Evolutionary conservation across 2,113 vertebrate genomes (phyloP).

Genomic region (Saccopteryx leptura): DNA sequence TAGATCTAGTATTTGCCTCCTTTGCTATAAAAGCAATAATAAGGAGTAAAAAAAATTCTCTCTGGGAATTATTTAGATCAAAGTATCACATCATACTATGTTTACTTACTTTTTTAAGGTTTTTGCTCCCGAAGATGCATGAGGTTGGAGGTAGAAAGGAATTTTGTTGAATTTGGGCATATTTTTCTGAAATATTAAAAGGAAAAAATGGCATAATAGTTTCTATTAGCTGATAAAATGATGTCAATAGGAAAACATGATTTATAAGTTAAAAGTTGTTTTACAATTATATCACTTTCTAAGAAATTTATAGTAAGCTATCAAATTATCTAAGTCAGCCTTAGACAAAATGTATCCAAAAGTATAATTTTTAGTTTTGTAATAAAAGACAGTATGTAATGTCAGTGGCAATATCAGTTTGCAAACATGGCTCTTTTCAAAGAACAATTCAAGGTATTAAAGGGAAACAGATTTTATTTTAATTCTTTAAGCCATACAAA

Average conservation of each 20-base stretch:
- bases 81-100: not conserved
- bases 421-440: constrained; percentile 29
- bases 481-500: constrained; percentile 44
- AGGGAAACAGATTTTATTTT: constrained; percentile 37
- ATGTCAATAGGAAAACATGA: constrained; percentile 64
- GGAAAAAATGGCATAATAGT: constrained; percentile 64
- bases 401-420: not conserved
- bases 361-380: not conserved
- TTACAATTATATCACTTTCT: constrained; percentile 55
- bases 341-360: constrained; percentile 37
- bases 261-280: constrained; percentile 51
- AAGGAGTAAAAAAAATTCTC: not conserved
- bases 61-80: not conserved
- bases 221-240: constrained; percentile 68
- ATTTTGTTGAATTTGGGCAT: constrained; percentile 99
- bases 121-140: constrained; percentile 98
- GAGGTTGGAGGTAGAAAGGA: constrained; percentile 99
- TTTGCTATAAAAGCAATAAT: not conserved
- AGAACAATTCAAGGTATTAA: not conserved
- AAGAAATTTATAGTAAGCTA: constrained; percentile 41
- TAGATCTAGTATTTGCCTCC: not conserved
- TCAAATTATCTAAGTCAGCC: not conserved
- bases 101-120: constrained; percentile 97
- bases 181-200: constrained; percentile 94
- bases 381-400: not conserved